Base-by-base conservation (phyloP, 1,140 invertebrate species). In the Sitodiplosis mosellana region DNA sequence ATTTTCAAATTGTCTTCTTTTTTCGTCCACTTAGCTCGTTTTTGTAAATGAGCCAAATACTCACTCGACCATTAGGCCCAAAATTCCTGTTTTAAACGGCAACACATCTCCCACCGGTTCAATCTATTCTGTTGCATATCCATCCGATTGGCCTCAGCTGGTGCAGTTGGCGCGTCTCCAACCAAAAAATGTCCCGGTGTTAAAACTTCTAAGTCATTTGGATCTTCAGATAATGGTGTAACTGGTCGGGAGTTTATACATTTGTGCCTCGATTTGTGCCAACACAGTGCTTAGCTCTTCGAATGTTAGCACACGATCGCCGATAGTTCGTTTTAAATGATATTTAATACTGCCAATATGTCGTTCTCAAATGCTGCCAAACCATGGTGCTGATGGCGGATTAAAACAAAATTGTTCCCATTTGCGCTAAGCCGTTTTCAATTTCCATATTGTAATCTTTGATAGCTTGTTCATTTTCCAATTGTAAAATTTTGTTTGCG, bases 331-430 rank as follows among this genome's bases (percentile, higher is more conserved):
- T 5, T 49, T 42, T 7, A 51, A 33, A 20, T 49, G 42, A 22
- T 43, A 14, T 33, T 51, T 51, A 15, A 47, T 37, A 36, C 27
- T 7, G 20, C 51, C 51, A 12, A 51, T 42, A 2, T 21, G 51
- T 54, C 48, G 53, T 52, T 69, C 55, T 68, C 58, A 63, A 45
- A 61, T 34, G 14, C 66, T 64, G 33, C 66, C 65, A 36, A 59
- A 57, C 45, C 65, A 59, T 0, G 64, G 59, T 36, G 55, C 55
- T 36, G 46, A 21, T 11, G 64, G 60, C 7, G 64, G 60, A 37
- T 56, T 65, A 49, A 68, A 67, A 49, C 64, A 51, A 61, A 60
- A 69, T 21, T 56, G 45, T 15, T 60, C n/a, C 33, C 2, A 45
- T 8, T 34, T n/a, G n/a, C 33, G 14, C 33, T 34, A 34, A 14